Base-by-base conservation (phyloP, 2,113 vertebrate genomes). In the Hirundichthys speculiger region DNA sequence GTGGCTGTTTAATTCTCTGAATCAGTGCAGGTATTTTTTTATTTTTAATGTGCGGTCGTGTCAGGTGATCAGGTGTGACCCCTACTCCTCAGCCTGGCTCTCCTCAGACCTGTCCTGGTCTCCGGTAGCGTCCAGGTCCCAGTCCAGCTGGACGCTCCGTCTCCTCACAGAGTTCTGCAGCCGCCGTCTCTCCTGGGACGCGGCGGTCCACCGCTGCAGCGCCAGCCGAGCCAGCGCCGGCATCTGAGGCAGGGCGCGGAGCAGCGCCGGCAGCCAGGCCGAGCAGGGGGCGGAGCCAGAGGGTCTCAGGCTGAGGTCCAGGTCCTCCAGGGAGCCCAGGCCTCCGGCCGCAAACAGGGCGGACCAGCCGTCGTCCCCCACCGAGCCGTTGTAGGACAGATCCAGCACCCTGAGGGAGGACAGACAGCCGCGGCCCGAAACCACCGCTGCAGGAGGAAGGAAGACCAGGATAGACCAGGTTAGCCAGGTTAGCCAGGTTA, bases 291-390 rank as follows among this genome's bases (percentile, higher is more conserved):
- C 79, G 0, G 72, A 80, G 45, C 88, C 65, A 0, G 53, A 80
- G 0, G 94, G 95, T 24, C 85, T 84, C 7, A 94, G 91, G 59
- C 96, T 97, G 52, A 97, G 19, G 50, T 97, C 95, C 38, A 95
- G 42, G 27, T 95, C 94, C 0, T 80, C 79, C 68, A 96, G 86
- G 0, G 91, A 91, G 74, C 86, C 86, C 43, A 96, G 90, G 24
- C 75, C 81, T 52, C 77, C 86, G 3, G 94, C 90, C 4, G 84
- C 79, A 14, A 92, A 94, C 77, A 98, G 84, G 1, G 42, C 12
- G 0, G 76, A 46, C 95, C 95, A 97, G 53, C 93, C 95, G 1
- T 82, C 75, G 0, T 91, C 91, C 2, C 84, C 89, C 7, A 94
- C 62, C 0, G 16, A 83, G 59, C 93, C 70, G 0, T 96, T 98